phyloP scores from a whole-genome alignment of 2,113 vertebrate species.

The Canis aureus region DNA sequence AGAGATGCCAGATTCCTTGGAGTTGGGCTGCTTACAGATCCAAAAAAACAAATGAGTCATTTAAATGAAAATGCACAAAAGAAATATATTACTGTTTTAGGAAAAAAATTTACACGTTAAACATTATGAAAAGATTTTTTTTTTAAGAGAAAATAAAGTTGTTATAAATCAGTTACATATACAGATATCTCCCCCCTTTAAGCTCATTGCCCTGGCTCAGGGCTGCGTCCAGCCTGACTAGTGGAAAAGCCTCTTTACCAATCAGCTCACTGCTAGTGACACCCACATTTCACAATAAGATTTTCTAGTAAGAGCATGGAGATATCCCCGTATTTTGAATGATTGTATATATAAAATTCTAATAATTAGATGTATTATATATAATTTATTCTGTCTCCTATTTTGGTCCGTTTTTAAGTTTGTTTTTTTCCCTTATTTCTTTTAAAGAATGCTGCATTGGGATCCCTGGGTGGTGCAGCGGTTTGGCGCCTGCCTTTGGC shows the following conservation, averaged over 20 bases:
- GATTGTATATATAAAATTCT: not conserved
- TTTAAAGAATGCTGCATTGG: not conserved
- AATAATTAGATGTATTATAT: not conserved
- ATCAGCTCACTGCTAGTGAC: not conserved
- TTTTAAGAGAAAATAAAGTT: not conserved
- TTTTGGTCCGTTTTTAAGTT: not conserved
- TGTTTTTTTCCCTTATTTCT: not conserved
- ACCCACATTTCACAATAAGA: not conserved
- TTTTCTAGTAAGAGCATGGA: not conserved
- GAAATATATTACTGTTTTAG: not conserved
- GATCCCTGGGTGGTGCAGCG: too few species aligned
- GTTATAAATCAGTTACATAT: not conserved
- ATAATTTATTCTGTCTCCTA: not conserved
- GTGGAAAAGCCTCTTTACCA: not conserved
- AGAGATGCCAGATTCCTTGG: not conserved
- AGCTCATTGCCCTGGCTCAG: not conserved
- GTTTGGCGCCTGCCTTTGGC: too few species aligned
- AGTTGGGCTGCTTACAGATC: not conserved
- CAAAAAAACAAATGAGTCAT: not conserved
- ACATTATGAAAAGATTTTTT: not conserved
- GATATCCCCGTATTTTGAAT: not conserved
- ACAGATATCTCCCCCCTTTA: not conserved
- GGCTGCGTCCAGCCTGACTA: not conserved
- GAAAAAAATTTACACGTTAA: not conserved
- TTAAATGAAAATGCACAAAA: constrained; percentile 28